Evolutionary conservation across 2,888 invertebrate genomes (phyloP), one percentile per base, ranked within the genome.

Genomic region (Operophtera brumata): DNA sequence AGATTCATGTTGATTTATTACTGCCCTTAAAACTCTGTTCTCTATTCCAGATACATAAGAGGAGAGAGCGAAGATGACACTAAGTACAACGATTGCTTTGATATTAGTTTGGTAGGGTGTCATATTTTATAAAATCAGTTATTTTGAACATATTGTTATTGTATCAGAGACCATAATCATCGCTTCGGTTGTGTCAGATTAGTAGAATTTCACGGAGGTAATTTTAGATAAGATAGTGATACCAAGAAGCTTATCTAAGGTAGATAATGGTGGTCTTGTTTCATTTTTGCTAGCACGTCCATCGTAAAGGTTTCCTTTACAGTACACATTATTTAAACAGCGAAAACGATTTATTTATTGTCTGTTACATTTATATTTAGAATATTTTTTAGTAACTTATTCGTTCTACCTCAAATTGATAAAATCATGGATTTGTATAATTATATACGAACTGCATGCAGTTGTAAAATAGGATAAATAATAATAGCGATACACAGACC

Each of bases 141-240:
- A 36, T 14, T 26, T 42, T 6, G 26, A 37, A 13, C 14, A 20
- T 37, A 32, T 83, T n/a, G n/a, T n/a, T 82, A 83, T 20, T 20
- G 2, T 20, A 20, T 20, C 20, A 20, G 20, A 3, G 4, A 71
- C 63, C 70, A 75, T 77, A 82, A 82, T 83, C 79, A 71, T 71
- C 66, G 70, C 69, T 73, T 71, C 68, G 73, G 69, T 70, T 71
- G 68, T 73, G 73, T 77, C 75, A 75, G 74, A 77, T 81, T 77
- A 75, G 73, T 81, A 78, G 75, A 82, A 82, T 83, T 83, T 77
- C 70, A 75, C 71, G 64, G 57, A 54, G 57, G 58, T 56, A 46
- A 53, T 53, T 47, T 49, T 43, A 75, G 87, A 87, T 88, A 84
- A 88, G 86, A 86, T 84, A 84, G 66, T 60, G 78, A 83, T 84